Base-by-base conservation (phyloP, 2,113 vertebrate genomes). In the Phoenicopterus ruber region DNA sequence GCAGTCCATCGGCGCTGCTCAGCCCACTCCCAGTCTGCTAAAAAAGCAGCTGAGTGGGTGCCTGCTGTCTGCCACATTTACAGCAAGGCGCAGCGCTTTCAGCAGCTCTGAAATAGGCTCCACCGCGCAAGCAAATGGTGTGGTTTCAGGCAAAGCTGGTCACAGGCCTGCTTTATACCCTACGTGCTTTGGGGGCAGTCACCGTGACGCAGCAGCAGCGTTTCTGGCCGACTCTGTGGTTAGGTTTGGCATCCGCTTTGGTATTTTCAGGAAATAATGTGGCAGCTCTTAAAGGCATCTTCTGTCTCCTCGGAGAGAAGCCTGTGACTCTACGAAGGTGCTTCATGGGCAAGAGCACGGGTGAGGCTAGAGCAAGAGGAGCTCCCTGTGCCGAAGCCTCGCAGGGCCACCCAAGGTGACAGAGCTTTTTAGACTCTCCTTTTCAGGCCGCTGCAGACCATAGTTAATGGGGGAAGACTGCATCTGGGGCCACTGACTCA, bases 331-430 rank as follows among this genome's bases (percentile, higher is more conserved):
- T 34, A 22, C 13, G 1, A 44, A 57, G 79, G 49, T 15, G 24
- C 24, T 62, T 36, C 8, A 0, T 6, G 7, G 69, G 31, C 15
- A 5, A 52, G 76, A 40, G 34, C 10, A 9, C 0, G 1, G 20
- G 7, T 13, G 10, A 78, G 25, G 18, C 29, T 3, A 3, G 17
- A 85, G 42, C 17, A 17, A 47, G 26, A 29, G 26, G 21, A 28
- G 18, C 17, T 72, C 26, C 22, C 12, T 17, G 13, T 32, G 31
- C 77, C 8, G 3, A 61, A 42, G 24, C 14, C 40, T 80, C 1
- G 1, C 16, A 11, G 31, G 55, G 20, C 49, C 49, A 52, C 32
- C 11, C 14, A 21, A 42, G 15, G 9, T 20, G 67, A 36, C 16
- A 16, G 46, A 46, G 46, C 46, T 46, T 46, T 46, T 42, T 42